These are phyloP conservation scores for Aulostomus chinensis DNA, from an alignment of 2,797 vertebrate species.

Conservation along the genomic window DNA sequence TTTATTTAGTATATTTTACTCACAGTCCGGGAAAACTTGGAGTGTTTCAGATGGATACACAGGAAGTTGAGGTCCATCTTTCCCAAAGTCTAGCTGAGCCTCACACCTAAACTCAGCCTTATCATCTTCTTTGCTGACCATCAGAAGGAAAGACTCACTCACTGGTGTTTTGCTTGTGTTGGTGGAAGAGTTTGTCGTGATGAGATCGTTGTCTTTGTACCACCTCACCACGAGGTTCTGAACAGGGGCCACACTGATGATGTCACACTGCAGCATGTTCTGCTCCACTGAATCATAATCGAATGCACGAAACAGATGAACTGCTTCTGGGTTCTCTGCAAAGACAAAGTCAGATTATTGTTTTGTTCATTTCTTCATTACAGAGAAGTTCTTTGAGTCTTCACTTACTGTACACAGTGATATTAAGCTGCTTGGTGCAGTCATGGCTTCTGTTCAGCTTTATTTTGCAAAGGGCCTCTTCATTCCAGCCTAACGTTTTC, in stretches of 20 bases:
- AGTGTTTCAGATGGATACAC: rapidly evolving
- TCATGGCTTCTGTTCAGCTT: rapidly evolving
- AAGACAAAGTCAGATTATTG: slow-evolving; percentile 4
- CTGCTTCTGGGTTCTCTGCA: slow-evolving; percentile 41
- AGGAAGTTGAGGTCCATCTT: background rate
- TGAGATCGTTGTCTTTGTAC: slow-evolving; percentile 31
- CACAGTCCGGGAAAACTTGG: slow-evolving; percentile 29
- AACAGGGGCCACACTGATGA: slow-evolving; percentile 46
- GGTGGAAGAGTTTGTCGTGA: background rate
- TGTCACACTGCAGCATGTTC: slow-evolving; percentile 29
- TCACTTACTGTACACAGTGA: slow-evolving; percentile 60
- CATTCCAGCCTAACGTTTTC: slow-evolving; percentile 8
- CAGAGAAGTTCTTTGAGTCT: background rate
- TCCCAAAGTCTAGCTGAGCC: slow-evolving; percentile 49
- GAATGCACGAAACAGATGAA: background rate
- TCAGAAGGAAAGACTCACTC: background rate
- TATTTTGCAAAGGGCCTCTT: slow-evolving; percentile 16
- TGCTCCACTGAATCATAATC: background rate
- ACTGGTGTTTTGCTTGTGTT: background rate
- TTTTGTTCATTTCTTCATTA: background rate
- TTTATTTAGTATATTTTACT: too few species aligned
- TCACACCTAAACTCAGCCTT: slow-evolving; percentile 43
- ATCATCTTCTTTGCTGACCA: background rate
- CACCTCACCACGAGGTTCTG: slow-evolving; percentile 49
- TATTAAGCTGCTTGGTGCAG: slow-evolving; percentile 34